These are phyloP conservation scores for Crossocerus cetratus DNA, from an alignment of 2,888 invertebrate genomes.

Conservation along the genomic window DNA sequence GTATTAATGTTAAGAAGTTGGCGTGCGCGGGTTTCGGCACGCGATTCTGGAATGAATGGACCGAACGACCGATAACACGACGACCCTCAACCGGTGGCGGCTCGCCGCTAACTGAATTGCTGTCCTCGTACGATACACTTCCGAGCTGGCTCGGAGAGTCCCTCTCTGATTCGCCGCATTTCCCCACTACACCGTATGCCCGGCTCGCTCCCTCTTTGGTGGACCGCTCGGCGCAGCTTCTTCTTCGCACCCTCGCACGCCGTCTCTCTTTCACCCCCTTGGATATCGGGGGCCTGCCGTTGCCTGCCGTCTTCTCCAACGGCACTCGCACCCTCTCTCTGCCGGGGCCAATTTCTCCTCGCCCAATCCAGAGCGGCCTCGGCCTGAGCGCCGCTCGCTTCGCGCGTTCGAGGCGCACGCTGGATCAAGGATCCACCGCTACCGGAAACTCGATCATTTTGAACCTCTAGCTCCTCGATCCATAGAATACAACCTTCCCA, in stretches of 20 bases:
- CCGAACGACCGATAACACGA: slow-evolving; percentile 30
- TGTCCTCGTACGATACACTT: slow-evolving; percentile 63
- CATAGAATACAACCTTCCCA: too few relatives aligned
- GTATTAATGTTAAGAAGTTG: neutral
- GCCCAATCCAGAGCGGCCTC: slow-evolving; percentile 52
- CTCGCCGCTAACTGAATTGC: slow-evolving; percentile 74
- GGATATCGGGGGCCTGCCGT: neutral
- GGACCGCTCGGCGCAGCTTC: slow-evolving; percentile 41
- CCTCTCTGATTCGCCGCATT: slow-evolving; percentile 54
- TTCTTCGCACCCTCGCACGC: slow-evolving; percentile 21
- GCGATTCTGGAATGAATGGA: neutral
- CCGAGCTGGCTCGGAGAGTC: slow-evolving; percentile 65
- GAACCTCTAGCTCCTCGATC: too few relatives aligned
- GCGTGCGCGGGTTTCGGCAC: neutral
- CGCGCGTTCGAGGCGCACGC: slow-evolving; percentile 7
- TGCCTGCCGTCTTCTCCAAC: slow-evolving; percentile 21
- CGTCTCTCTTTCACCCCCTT: slow-evolving; percentile 8
- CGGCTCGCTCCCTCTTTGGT: slow-evolving; percentile 33
- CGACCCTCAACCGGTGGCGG: slow-evolving; percentile 66
- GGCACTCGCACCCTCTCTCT: slow-evolving; percentile 43
- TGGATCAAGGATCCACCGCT: slow-evolving; percentile 53
- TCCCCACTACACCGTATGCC: slow-evolving; percentile 41
- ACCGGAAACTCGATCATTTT: slow-evolving; percentile 28
- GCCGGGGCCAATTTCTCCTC: slow-evolving; percentile 40
- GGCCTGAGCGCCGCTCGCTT: slow-evolving; percentile 12